Percentiles rank a stretch among this genome's conserved stretches.
phyloP scores from a whole-genome alignment of 2,797 vertebrate genomes.

The Schizopygopsis malacanthus region DNA sequence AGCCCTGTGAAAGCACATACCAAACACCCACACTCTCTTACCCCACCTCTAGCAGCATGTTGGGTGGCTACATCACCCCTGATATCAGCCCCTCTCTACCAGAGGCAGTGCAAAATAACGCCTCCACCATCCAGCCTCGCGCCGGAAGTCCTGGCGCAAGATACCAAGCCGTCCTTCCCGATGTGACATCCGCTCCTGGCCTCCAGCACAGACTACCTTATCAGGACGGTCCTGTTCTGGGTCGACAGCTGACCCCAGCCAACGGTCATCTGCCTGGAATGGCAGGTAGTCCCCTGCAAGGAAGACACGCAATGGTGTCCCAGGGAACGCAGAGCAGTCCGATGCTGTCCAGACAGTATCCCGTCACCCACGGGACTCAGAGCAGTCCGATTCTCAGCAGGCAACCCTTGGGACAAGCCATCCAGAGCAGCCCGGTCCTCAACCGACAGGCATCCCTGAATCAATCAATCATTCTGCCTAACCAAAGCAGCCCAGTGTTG shows the following conservation, averaged over 20 bases:
- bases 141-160: constrained; percentile 72
- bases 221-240: constrained; percentile 63
- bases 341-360: constrained; percentile 70
- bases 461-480: constrained; percentile 47
- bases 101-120: constrained; percentile 72
- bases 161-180: constrained; percentile 82
- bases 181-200: constrained; percentile 77
- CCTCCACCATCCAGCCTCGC: constrained; percentile 70
- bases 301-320: constrained; percentile 74
- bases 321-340: constrained; percentile 76
- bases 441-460: constrained; percentile 35
- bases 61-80: constrained; percentile 66
- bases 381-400: constrained; percentile 64
- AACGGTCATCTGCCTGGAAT: constrained; percentile 70
- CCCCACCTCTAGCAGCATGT: constrained; percentile 59
- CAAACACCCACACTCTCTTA: constrained; percentile 67
- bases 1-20: constrained; percentile 75
- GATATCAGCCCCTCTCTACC: constrained; percentile 71
- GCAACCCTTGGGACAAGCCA: constrained; percentile 60
- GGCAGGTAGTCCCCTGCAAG: constrained; percentile 66
- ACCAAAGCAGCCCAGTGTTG: constrained; percentile 82
- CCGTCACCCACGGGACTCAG: constrained; percentile 52
- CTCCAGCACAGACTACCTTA: constrained; percentile 76
- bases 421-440: constrained; percentile 50
- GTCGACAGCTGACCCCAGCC: constrained; percentile 59